Percentiles rank a stretch among this genome's conserved stretches.
Evolutionary conservation across 1,140 invertebrate species (phyloP).

Genomic region (Metopolophium dirhodum): DNA sequence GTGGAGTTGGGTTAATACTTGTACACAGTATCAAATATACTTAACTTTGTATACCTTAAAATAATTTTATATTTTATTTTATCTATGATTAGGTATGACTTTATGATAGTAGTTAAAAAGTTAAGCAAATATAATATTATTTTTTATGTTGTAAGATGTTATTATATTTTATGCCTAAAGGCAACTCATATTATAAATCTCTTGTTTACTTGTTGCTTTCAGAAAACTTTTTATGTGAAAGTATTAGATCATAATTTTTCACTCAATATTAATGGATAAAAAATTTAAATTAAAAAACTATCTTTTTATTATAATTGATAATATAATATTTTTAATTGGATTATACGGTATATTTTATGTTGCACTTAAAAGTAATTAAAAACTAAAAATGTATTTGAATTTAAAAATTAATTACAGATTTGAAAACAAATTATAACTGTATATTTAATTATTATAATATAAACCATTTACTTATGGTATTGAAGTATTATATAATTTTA

Average conservation of each 20-base stretch:
- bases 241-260: background rate
- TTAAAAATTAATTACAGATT: background rate
- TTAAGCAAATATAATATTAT: conserved; percentile 22
- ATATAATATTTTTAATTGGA: background rate
- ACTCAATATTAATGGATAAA: background rate
- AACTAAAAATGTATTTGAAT: background rate
- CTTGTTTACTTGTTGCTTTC: background rate
- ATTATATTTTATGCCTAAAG: background rate
- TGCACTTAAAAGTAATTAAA: background rate
- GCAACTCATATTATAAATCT: background rate
- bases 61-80: background rate
- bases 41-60: conserved; percentile 18
- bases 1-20: conserved; percentile 43
- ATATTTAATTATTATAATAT: background rate
- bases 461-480: background rate
- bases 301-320: background rate
- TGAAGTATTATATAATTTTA: background rate
- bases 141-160: conserved; percentile 18
- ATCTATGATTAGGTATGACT: background rate
- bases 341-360: background rate
- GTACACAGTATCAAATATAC: background rate
- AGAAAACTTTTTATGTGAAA: background rate
- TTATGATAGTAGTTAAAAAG: background rate
- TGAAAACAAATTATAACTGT: background rate
- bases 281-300: background rate